phyloP scores from a whole-genome alignment of 2,113 vertebrate species.

The Pao palembangensis region DNA sequence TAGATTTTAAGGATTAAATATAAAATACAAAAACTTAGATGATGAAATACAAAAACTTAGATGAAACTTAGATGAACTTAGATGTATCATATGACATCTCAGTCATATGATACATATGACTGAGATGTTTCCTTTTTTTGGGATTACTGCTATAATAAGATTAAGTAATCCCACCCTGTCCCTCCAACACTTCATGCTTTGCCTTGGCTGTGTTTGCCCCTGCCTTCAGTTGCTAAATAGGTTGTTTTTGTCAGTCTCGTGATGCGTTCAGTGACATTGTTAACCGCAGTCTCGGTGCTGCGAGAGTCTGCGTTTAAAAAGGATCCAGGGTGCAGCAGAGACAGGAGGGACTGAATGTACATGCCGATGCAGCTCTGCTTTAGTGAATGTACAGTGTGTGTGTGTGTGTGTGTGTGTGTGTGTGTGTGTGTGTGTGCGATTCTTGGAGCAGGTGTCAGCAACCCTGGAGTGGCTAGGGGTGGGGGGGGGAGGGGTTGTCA shows the following conservation, averaged over 20 bases:
- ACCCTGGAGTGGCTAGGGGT: not conserved
- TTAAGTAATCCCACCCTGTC: not conserved
- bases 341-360: conserved; percentile 10
- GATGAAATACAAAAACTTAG: no score
- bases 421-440: not conserved
- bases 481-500: not conserved
- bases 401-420: conserved; percentile 5
- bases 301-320: not conserved
- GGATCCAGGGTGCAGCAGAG: conserved; percentile 1
- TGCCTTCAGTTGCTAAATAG: no score
- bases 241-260: not conserved
- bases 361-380: conserved; percentile 9
- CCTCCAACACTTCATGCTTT: not conserved
- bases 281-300: conserved; percentile 5
- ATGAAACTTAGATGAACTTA: no score
- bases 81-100: no score
- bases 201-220: not conserved
- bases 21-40: no score
- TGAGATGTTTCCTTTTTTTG: no score
- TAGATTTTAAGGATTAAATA: not conserved
- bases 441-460: conserved; percentile 45
- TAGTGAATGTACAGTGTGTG: conserved; percentile 20
- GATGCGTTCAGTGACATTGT: conserved; percentile 3
- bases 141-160: not conserved
- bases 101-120: no score